A percentile compares a stretch with the other conserved stretches of the same genome.
Conservation (phyloP, 2,797 vertebrate genomes). For the Nannoperca obscura region DNA sequence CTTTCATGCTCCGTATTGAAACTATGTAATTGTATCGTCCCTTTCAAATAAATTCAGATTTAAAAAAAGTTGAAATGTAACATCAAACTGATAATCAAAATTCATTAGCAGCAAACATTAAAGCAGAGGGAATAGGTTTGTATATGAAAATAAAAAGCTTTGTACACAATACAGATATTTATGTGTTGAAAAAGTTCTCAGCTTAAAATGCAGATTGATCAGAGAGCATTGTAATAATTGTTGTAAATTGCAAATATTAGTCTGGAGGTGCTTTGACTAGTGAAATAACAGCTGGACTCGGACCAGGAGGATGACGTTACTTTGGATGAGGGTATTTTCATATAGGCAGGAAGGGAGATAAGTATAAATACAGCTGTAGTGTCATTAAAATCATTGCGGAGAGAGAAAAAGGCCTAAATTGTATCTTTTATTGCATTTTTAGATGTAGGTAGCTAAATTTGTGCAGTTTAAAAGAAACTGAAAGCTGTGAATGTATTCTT, state of each 20-base stretch:
- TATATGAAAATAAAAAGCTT: background rate
- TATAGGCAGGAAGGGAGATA: fast-evolving
- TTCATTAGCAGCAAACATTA: too few relatives aligned
- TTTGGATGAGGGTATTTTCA: background rate
- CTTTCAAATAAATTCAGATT: too few relatives aligned
- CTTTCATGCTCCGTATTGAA: too few relatives aligned
- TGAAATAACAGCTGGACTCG: background rate
- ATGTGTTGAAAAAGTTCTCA: background rate
- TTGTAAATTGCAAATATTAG: background rate
- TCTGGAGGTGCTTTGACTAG: background rate
- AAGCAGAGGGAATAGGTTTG: background rate
- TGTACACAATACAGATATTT: background rate
- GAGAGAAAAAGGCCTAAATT: background rate
- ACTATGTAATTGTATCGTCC: too few relatives aligned
- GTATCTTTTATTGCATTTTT: background rate
- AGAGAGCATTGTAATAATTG: background rate
- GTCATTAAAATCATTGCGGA: background rate
- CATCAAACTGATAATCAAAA: too few relatives aligned
- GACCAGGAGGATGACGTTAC: background rate
- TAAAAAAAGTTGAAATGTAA: too few relatives aligned
- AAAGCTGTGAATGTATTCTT: background rate
- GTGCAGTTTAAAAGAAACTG: background rate
- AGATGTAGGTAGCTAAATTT: background rate
- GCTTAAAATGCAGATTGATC: background rate
- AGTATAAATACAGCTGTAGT: background rate